phyloP scores from a whole-genome alignment of 2,113 vertebrate genomes.

The Dasyurus viverrinus region DNA sequence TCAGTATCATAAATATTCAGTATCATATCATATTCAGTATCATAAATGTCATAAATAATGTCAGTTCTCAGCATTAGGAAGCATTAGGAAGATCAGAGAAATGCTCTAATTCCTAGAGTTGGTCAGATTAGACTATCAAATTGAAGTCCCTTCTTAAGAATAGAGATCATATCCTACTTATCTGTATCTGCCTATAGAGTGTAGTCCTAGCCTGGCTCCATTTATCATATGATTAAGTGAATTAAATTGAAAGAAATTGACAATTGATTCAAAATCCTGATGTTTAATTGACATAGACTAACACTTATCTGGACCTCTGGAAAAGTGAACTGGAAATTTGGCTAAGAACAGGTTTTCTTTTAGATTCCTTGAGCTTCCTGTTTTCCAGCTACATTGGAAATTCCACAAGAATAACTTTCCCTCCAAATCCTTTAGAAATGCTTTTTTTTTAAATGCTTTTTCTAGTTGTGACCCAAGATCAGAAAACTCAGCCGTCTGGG shows the following conservation, averaged over 20 bases:
- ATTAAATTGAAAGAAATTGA: neutral
- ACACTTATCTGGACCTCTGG: conserved; percentile 57
- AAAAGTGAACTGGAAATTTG: conserved; percentile 62
- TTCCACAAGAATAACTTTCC: conserved; percentile 3
- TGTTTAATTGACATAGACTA: neutral
- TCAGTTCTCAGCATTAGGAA: neutral
- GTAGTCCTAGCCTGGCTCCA: neutral
- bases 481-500: neutral
- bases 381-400: conserved; percentile 19
- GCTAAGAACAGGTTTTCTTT: conserved; percentile 47
- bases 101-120: neutral
- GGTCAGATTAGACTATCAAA: neutral
- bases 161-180: neutral
- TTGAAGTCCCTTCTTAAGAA: neutral
- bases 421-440: conserved; percentile 36
- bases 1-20: neutral
- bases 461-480: neutral
- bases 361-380: conserved; percentile 36
- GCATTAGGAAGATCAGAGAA: neutral
- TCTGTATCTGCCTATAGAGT: neutral
- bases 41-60: neutral
- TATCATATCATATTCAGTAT: neutral
- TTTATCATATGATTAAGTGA: neutral
- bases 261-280: neutral
- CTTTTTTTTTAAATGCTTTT: neutral